Percentiles rank a stretch among this genome's conserved stretches.
These are phyloP conservation scores for Horisme vitalbata DNA, from an alignment of 2,888 invertebrate species.

Conservation along the genomic window DNA sequence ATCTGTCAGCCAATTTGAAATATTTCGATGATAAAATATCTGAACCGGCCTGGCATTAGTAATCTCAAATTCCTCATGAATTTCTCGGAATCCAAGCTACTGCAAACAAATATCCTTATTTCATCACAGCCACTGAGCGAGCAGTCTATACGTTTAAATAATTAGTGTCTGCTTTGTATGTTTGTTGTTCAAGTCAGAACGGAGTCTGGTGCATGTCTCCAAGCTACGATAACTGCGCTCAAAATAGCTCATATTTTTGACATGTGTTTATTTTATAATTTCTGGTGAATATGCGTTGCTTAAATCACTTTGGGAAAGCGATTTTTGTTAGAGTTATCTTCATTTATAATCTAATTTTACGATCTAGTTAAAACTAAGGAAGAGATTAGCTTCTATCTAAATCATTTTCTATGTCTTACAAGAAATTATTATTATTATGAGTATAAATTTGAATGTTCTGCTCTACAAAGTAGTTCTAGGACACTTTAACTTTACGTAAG, in stretches of 20 bases:
- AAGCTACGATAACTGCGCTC: constrained; percentile 33
- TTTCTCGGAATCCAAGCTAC: constrained; percentile 18
- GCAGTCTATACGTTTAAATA: constrained; percentile 38
- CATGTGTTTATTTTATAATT: constrained; percentile 15
- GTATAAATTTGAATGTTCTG: too few species aligned
- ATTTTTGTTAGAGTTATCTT: neutral
- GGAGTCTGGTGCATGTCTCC: constrained; percentile 58
- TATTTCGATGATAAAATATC: neutral
- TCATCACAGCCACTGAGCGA: constrained; percentile 27
- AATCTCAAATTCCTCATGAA: constrained; percentile 7
- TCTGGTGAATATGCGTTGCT: neutral
- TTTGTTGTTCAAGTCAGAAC: constrained; percentile 55
- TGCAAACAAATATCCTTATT: constrained; percentile 30
- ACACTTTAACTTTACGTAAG: too few species aligned
- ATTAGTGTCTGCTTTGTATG: constrained; percentile 51
- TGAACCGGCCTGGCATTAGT: constrained; percentile 4
- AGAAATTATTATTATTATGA: too few species aligned
- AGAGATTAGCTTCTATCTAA: too few species aligned
- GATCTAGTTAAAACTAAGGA: too few species aligned
- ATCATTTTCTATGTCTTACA: too few species aligned
- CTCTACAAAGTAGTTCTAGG: too few species aligned
- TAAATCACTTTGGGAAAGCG: neutral
- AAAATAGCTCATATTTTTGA: constrained; percentile 28
- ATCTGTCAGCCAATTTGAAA: neutral
- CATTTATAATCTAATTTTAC: too few species aligned